These are phyloP conservation scores for Actinopyga echinites DNA, from an alignment of 53 echinoderm and acorn worm genomes.

Conservation along the genomic window DNA sequence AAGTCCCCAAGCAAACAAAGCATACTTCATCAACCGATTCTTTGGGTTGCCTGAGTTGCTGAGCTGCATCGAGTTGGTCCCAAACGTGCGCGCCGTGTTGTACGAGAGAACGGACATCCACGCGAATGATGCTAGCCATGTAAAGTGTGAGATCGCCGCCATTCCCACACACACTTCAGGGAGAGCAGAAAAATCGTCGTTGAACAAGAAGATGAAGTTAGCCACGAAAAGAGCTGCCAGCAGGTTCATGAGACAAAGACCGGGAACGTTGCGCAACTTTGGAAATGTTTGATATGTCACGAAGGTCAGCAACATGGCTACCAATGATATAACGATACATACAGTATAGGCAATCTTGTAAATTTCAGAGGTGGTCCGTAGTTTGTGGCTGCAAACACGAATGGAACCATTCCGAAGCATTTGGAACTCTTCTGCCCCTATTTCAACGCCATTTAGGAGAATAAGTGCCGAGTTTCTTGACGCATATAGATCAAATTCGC, in stretches of 20 bases:
- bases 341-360: slow-evolving; percentile 29
- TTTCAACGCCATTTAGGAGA: background rate
- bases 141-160: slow-evolving; percentile 54
- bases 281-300: slow-evolving; percentile 57
- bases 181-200: slow-evolving; percentile 12
- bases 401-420: slow-evolving; percentile 47
- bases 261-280: slow-evolving; percentile 66
- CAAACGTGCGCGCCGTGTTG: slow-evolving; percentile 69
- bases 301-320: slow-evolving; percentile 57
- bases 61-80: slow-evolving; percentile 18
- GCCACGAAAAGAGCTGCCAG: slow-evolving; percentile 64
- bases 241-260: slow-evolving; percentile 72
- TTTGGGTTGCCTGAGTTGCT: slow-evolving; percentile 2
- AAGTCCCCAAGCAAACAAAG: slow-evolving; percentile 56
- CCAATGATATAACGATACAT: slow-evolving; percentile 51
- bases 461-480: background rate
- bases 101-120: slow-evolving; percentile 60
- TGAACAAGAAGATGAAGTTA: slow-evolving; percentile 50
- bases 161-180: slow-evolving; percentile 18
- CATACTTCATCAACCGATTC: slow-evolving; percentile 27
- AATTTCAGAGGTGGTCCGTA: background rate
- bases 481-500: background rate
- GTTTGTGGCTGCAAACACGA: slow-evolving; percentile 1
- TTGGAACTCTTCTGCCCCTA: slow-evolving; percentile 33
- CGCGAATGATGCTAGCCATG: slow-evolving; percentile 50